Base-by-base conservation (phyloP, 1,140 invertebrate species). In the Bombus waltoni region DNA sequence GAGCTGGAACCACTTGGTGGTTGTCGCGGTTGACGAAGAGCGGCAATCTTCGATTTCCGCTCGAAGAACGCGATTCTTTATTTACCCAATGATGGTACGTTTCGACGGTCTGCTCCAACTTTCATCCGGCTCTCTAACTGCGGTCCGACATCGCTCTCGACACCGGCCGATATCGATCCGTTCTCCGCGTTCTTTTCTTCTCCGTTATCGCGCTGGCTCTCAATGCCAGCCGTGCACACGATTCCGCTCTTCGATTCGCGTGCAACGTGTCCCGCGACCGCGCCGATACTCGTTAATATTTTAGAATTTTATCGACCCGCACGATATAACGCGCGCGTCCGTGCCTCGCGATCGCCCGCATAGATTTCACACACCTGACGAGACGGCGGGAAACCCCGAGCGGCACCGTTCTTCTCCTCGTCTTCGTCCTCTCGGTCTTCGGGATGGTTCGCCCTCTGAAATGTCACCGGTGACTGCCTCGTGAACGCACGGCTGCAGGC, bases 251-350 rank as follows among this genome's bases (percentile, higher is more conserved):
- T 83, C 81, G 71, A 66, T 59, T 73, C 59, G 72, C 42, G 28
- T 62, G 32, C 44, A 38, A 76, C 47, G 18, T 53, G 47, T 53
- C 47, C 47, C 47, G 47, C 35, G 38, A 44, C 62, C 78, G 42
- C 22, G 28, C 59, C 77, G 78, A 65, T 83, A 18, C 76, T 62
- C 38, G 76, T 85, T 72, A 85, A 85, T 85, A 72, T 73, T 85
- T 85, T 47, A 85, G 9, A 62, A 88, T 81, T 44, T 47, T 72
- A 89, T 89, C 72, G 87, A 89, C 72, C 70, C 75, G 73, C 71
- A 66, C 65, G 44, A 35, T 32, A 62, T 57, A 57, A 68, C 65
- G 38, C 32, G 57, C 28, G 71, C 42, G 40, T 65, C 53, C 32
- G 4, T 44, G n/a, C 32, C 35, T 59, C n/a, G 28, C 25, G 35